A percentile compares a stretch with the other conserved stretches of the same genome.
Conservation (phyloP, 2,888 invertebrate genomes). For the Dicycla oo region DNA sequence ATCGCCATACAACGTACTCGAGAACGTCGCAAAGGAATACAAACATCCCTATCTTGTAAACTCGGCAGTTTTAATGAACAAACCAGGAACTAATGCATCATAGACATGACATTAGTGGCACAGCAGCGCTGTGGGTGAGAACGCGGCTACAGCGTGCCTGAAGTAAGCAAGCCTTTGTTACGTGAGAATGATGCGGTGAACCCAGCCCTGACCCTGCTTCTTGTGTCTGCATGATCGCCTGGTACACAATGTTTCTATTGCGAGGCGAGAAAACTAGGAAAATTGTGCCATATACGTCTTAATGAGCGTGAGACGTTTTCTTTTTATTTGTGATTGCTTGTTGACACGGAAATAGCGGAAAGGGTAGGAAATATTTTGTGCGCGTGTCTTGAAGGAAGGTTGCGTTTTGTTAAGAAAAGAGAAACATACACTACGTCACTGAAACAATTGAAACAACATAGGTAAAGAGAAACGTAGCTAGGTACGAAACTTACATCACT, state of each 20-base stretch:
- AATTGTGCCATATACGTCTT: conserved; percentile 48
- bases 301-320: conserved; percentile 47
- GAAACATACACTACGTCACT: too few species aligned
- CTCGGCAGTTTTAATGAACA: conserved; percentile 28
- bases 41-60: conserved; percentile 35
- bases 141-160: conserved; percentile 61
- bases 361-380: conserved; percentile 12
- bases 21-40: conserved; percentile 18
- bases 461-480: too few species aligned
- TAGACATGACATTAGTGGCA: conserved; percentile 72
- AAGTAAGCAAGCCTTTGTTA: conserved; percentile 58
- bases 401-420: not conserved
- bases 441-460: too few species aligned
- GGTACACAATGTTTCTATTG: conserved; percentile 53
- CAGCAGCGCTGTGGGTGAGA: conserved; percentile 71
- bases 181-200: conserved; percentile 71
- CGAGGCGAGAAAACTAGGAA: conserved; percentile 48
- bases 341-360: conserved; percentile 6
- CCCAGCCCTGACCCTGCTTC: conserved; percentile 65
- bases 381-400: not conserved
- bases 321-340: conserved; percentile 6
- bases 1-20: not conserved
- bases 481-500: not conserved
- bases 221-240: conserved; percentile 66
- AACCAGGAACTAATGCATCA: conserved; percentile 76